Evolutionary conservation across 2,113 vertebrate species (phyloP).

Genomic region (Phasianus colchicus): DNA sequence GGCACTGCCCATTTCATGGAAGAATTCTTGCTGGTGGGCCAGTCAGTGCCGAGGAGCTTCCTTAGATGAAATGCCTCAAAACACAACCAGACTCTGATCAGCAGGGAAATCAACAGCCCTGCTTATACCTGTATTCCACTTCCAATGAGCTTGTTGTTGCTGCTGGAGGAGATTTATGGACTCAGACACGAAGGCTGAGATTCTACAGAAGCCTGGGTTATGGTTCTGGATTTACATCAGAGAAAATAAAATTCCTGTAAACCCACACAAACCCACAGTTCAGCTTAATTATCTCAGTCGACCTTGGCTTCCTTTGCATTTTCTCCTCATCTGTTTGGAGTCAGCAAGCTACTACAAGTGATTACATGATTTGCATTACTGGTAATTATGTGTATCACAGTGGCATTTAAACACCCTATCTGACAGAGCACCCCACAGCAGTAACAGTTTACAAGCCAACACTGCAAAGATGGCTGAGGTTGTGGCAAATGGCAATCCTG

Average conservation of each 20-base stretch:
- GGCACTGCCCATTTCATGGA: neutral
- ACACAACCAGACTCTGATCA: neutral
- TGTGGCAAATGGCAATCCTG: neutral
- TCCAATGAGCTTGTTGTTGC: rapidly evolving
- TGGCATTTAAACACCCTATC: neutral
- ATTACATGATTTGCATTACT: neutral
- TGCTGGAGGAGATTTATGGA: neutral
- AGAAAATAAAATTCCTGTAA: conserved; percentile 9
- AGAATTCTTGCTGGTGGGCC: neutral
- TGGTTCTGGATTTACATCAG: neutral
- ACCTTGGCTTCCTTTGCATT: neutral
- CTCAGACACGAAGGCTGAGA: neutral
- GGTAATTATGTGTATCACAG: neutral
- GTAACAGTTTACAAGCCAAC: neutral
- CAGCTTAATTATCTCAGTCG: neutral
- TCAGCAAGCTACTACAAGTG: neutral
- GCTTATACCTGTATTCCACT: rapidly evolving
- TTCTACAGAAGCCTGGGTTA: neutral
- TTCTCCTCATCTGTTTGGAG: conserved; percentile 5
- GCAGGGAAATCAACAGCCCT: neutral
- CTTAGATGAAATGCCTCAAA: rapidly evolving
- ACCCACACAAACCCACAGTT: neutral
- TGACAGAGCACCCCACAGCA: neutral
- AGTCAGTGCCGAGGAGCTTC: neutral
- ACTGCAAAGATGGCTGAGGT: neutral